phyloP scores from a whole-genome alignment of 1,140 invertebrate genomes.

The Papilio aristodemus region DNA sequence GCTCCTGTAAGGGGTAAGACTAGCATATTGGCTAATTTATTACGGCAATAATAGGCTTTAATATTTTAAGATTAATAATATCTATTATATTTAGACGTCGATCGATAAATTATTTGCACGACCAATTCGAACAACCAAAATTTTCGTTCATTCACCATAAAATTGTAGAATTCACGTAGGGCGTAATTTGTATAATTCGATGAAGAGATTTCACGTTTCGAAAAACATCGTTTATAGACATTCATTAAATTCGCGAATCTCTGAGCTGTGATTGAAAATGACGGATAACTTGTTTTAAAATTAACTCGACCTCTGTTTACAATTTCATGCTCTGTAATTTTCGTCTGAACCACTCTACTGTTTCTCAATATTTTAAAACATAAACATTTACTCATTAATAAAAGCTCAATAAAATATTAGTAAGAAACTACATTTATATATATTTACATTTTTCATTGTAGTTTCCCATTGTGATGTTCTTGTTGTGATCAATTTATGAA shows the following conservation, averaged over 20 bases:
- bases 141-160: slow-evolving; percentile 9
- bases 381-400: slow-evolving; percentile 1
- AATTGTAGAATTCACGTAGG: background rate
- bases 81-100: background rate
- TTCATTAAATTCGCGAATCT: slow-evolving; percentile 20
- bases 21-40: too few relatives aligned
- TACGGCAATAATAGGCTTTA: too few relatives aligned
- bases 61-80: background rate
- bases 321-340: background rate
- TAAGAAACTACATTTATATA: too few relatives aligned
- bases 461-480: too few relatives aligned
- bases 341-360: background rate
- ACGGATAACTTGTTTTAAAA: slow-evolving; percentile 15
- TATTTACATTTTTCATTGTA: too few relatives aligned
- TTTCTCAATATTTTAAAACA: background rate
- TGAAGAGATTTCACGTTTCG: slow-evolving; percentile 22
- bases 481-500: too few relatives aligned
- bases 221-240: slow-evolving; percentile 23
- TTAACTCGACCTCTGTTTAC: slow-evolving; percentile 18
- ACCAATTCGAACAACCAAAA: background rate
- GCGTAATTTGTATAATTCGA: slow-evolving; percentile 18
- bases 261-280: slow-evolving; percentile 20
- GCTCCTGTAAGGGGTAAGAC: too few relatives aligned
- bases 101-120: too few relatives aligned
- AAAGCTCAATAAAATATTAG: too few relatives aligned